Evolutionary conservation across 2,797 vertebrate species (phyloP).

Genomic region (Clarias fuscus): DNA sequence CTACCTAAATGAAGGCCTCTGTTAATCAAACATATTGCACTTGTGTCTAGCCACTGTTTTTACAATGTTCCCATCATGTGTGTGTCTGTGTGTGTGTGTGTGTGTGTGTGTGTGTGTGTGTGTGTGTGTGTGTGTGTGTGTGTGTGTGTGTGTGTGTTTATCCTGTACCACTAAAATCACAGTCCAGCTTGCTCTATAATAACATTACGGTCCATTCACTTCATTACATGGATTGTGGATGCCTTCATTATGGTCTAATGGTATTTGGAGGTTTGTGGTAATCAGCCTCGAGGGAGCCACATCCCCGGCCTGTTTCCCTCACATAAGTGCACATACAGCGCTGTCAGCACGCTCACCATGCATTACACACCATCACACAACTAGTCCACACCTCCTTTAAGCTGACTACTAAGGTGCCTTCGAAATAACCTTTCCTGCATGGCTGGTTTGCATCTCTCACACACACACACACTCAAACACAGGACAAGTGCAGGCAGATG

Average conservation of each 20-base stretch:
- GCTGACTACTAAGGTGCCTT: constrained; percentile 27
- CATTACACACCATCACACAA: constrained; percentile 30
- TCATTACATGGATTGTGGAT: constrained; percentile 65
- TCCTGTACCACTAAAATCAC: constrained; percentile 60
- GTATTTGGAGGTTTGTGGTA: constrained; percentile 72
- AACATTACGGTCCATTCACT: constrained; percentile 70
- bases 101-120: constrained; percentile 18
- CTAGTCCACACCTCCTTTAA: constrained; percentile 28
- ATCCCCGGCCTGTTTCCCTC: constrained; percentile 38
- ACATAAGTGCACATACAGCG: constrained; percentile 38
- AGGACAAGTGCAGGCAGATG: constrained; percentile 31
- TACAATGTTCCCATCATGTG: constrained; percentile 33
- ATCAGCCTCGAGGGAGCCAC: constrained; percentile 63
- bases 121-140: constrained; percentile 7
- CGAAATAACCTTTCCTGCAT: constrained; percentile 37
- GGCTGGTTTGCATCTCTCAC: not conserved
- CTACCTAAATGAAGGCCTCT: constrained; percentile 35
- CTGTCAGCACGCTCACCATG: constrained; percentile 42
- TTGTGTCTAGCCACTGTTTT: constrained; percentile 43
- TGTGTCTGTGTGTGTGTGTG: not conserved
- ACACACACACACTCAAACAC: constrained; percentile 1
- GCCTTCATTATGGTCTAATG: constrained; percentile 72
- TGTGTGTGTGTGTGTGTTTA: constrained; percentile 26
- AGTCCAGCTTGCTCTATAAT: constrained; percentile 57
- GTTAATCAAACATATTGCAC: constrained; percentile 49